phyloP scores from a whole-genome alignment of 2,797 vertebrate genomes.

The Oryzias dopingdopingensis region DNA sequence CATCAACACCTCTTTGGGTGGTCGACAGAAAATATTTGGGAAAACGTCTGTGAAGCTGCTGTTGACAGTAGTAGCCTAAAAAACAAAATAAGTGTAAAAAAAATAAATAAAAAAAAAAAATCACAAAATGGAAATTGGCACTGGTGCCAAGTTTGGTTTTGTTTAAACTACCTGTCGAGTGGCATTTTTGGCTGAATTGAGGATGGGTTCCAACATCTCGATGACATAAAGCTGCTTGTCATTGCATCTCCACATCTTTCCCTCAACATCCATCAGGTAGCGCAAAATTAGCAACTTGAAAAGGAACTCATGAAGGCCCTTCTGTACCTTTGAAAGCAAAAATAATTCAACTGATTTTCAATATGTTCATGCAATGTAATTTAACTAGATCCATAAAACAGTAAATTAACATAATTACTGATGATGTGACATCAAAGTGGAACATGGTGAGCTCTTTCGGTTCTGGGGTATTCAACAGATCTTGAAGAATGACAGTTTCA shows the following conservation, averaged over 20 bases:
- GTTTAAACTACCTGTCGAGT: slow-evolving; percentile 61
- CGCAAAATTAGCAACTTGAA: slow-evolving; percentile 91
- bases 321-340: slow-evolving; percentile 80
- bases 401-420: slow-evolving; percentile 73
- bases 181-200: slow-evolving; percentile 48
- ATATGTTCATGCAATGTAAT: not conserved
- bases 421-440: slow-evolving; percentile 92
- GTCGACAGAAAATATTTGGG: slow-evolving; percentile 85
- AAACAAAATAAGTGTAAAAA: not conserved
- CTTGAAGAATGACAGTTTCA: slow-evolving; percentile 82
- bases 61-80: slow-evolving; percentile 62
- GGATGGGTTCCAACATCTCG: slow-evolving; percentile 81
- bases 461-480: slow-evolving; percentile 70
- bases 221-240: slow-evolving; percentile 86
- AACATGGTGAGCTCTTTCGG: slow-evolving; percentile 79
- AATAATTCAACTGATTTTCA: not conserved
- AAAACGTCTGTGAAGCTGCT: slow-evolving; percentile 85
- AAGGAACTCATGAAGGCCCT: slow-evolving; percentile 87
- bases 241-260: slow-evolving; percentile 89
- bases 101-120: slow-evolving; percentile 3
- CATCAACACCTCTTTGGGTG: slow-evolving; percentile 90
- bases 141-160: not conserved
- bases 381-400: not conserved
- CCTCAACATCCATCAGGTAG: slow-evolving; percentile 84
- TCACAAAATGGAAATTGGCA: not conserved